Percentiles rank a stretch among this genome's conserved stretches.
Conservation (phyloP, 2,113 vertebrate species). For the Corythaixoides concolor region DNA sequence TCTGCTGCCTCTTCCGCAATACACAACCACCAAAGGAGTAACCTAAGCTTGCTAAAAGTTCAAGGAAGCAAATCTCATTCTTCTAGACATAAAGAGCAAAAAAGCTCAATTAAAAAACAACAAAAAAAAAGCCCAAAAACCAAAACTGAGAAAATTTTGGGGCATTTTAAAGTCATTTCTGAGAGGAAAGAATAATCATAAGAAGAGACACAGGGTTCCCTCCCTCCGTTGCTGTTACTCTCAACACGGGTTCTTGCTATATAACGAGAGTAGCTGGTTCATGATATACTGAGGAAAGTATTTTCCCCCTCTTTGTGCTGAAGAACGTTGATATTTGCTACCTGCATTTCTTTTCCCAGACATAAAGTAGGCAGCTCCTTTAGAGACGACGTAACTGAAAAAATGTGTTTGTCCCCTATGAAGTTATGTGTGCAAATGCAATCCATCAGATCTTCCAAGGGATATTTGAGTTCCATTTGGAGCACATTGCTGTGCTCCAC, state of each 20-base stretch:
- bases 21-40: not conserved
- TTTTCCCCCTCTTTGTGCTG: not conserved
- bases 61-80: not conserved
- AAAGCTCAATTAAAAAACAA: no score
- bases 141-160: not conserved
- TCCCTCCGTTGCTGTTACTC: not conserved
- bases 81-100: not conserved
- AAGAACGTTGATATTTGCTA: not conserved
- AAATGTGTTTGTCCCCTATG: not conserved
- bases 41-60: not conserved
- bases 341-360: not conserved
- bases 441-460: not conserved
- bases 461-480: not conserved
- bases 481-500: not conserved
- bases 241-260: not conserved
- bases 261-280: not conserved
- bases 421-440: not conserved
- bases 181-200: not conserved
- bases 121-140: not conserved
- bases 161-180: not conserved
- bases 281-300: not conserved
- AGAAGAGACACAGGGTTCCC: not conserved
- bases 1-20: not conserved
- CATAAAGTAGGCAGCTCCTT: not conserved
- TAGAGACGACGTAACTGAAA: not conserved